Conservation (phyloP, 2,797 vertebrate species). For the Spinibarbus caldwelli region DNA sequence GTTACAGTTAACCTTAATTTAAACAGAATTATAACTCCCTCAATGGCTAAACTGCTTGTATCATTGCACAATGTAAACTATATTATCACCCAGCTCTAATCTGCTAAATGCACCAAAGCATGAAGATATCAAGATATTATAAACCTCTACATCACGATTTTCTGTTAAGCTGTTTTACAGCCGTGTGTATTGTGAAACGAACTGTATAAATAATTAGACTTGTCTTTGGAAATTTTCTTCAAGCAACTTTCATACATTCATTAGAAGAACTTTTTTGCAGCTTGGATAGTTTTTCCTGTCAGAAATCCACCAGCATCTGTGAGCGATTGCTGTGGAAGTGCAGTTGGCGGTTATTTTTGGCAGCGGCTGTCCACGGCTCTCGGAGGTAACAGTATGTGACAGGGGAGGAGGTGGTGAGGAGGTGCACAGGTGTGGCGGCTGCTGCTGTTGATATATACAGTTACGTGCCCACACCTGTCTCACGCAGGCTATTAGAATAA, state of each 20-base stretch:
- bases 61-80: neutral
- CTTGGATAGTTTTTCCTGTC: neutral
- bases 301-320: neutral
- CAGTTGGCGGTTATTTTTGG: constrained; percentile 14
- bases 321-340: neutral
- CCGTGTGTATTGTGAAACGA: neutral
- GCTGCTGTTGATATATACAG: constrained; percentile 31
- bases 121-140: neutral
- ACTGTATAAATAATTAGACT: neutral
- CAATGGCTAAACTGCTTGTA: neutral
- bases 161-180: neutral
- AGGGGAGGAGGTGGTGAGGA: constrained; percentile 32
- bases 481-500: constrained; percentile 79
- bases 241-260: neutral
- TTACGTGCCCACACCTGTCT: constrained; percentile 57
- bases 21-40: neutral
- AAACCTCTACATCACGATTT: neutral
- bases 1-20: neutral
- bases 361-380: constrained; percentile 45
- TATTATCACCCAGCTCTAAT: neutral
- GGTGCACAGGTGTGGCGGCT: constrained; percentile 57
- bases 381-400: constrained; percentile 53
- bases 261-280: neutral
- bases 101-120: neutral
- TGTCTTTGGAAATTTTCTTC: neutral